phyloP scores from a whole-genome alignment of 53 echinoderm and acorn worm species.

The Arbacia lixula region DNA sequence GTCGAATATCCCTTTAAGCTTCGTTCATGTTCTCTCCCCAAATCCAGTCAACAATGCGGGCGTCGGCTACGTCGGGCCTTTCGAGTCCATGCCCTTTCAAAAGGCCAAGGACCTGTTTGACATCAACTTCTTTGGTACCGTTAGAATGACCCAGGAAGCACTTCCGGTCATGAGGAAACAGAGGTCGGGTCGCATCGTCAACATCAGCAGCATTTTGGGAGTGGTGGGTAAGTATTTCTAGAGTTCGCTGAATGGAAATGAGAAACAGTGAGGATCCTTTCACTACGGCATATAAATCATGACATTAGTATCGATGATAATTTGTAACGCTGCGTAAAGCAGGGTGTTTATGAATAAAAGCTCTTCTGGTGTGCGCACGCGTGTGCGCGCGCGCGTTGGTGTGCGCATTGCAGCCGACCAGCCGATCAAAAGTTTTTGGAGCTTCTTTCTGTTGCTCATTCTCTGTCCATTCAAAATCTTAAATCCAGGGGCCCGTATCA shows the following conservation, averaged over 20 bases:
- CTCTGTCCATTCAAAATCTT: too few species aligned
- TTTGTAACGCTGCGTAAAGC: background rate
- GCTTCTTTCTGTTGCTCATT: too few species aligned
- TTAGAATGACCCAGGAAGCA: conserved; percentile 52
- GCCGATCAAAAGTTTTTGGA: too few species aligned
- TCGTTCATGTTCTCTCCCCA: background rate
- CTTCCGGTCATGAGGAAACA: conserved; percentile 56
- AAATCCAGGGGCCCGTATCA: too few species aligned
- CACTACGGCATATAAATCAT: background rate
- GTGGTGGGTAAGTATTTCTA: conserved; percentile 40
- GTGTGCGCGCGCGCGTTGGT: too few species aligned
- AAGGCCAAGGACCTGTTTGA: conserved; percentile 38
- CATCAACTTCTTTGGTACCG: conserved; percentile 54
- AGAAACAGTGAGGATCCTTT: too few species aligned
- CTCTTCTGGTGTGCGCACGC: too few species aligned
- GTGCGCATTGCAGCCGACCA: too few species aligned
- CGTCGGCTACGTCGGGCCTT: background rate
- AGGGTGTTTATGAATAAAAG: too few species aligned
- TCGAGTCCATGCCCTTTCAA: conserved; percentile 41
- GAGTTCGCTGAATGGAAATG: too few species aligned
- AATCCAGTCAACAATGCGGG: conserved; percentile 66
- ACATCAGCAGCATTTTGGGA: conserved; percentile 55
- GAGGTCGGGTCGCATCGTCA: conserved; percentile 58
- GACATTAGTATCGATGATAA: background rate
- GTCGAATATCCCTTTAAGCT: background rate